Conservation (phyloP, 2,888 invertebrate species). For the Notodonta ziczac region DNA sequence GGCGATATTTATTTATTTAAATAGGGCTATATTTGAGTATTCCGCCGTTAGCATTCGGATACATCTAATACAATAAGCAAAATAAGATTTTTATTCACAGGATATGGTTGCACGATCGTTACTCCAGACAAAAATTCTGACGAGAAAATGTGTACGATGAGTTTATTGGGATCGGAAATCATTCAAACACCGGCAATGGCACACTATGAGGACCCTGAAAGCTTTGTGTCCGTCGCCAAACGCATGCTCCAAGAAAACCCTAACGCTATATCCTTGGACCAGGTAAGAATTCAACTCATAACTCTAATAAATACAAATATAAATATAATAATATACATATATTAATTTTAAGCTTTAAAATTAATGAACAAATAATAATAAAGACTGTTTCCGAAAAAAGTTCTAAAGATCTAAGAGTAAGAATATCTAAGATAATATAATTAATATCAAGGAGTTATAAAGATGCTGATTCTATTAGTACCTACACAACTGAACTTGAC, state of each 20-base stretch:
- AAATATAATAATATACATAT: no score
- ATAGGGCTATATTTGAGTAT: no score
- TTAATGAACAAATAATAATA: no score
- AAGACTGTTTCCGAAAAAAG: no score
- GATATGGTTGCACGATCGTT: constrained; percentile 96
- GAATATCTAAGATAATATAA: no score
- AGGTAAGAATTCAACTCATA: constrained; percentile 75
- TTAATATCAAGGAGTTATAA: no score
- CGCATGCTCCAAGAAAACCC: constrained; percentile 91
- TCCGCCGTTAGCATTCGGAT: neutral
- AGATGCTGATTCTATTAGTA: no score
- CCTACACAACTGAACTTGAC: no score
- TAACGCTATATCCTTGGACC: constrained; percentile 90
- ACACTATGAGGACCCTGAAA: constrained; percentile 84
- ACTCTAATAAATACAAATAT: no score
- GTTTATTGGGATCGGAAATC: constrained; percentile 95
- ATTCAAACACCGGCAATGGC: constrained; percentile 88
- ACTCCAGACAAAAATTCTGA: constrained; percentile 99
- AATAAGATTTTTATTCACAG: constrained; percentile 41
- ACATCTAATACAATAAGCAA: neutral
- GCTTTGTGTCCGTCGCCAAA: constrained; percentile 93
- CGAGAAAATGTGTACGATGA: constrained; percentile 95
- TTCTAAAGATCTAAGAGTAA: no score
- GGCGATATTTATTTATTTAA: no score
- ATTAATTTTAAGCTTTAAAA: no score